These are phyloP conservation scores for Irena cyanogastra DNA, from an alignment of 2,113 vertebrate genomes.

Conservation along the genomic window DNA sequence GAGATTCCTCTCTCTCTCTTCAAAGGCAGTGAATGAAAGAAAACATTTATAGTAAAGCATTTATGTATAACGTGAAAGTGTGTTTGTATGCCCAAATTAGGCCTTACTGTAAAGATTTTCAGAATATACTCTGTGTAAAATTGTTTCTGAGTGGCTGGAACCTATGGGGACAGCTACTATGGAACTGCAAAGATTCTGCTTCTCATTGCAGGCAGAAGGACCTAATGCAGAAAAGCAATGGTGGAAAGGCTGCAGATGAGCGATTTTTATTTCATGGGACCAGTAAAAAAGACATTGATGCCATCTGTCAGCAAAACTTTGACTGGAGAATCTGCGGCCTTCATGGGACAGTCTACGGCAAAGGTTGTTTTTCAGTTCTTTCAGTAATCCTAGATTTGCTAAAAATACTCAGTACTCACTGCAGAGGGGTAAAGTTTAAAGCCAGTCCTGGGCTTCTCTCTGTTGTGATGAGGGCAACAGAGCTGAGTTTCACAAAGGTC, in stretches of 20 bases:
- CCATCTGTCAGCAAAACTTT: slow-evolving; percentile 77
- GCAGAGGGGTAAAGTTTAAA: neutral
- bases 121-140: neutral
- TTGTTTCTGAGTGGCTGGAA: neutral
- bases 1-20: neutral
- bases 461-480: neutral
- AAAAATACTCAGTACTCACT: neutral
- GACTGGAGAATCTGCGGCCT: slow-evolving; percentile 74
- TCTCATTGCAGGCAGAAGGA: slow-evolving; percentile 67
- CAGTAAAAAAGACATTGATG: slow-evolving; percentile 35
- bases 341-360: slow-evolving; percentile 71
- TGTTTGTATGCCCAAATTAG: neutral
- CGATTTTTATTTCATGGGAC: slow-evolving; percentile 73
- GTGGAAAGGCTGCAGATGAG: slow-evolving; percentile 57
- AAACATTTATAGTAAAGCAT: neutral
- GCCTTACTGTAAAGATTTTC: neutral
- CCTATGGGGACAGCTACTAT: neutral
- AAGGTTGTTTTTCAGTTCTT: slow-evolving; percentile 51
- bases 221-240: slow-evolving; percentile 68
- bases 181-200: neutral
- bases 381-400: neutral
- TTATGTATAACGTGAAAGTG: neutral
- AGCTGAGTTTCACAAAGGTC: neutral
- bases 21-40: neutral
- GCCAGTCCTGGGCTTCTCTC: neutral